Conservation (phyloP, 2,113 vertebrate species). For the Elephantulus edwardii region DNA sequence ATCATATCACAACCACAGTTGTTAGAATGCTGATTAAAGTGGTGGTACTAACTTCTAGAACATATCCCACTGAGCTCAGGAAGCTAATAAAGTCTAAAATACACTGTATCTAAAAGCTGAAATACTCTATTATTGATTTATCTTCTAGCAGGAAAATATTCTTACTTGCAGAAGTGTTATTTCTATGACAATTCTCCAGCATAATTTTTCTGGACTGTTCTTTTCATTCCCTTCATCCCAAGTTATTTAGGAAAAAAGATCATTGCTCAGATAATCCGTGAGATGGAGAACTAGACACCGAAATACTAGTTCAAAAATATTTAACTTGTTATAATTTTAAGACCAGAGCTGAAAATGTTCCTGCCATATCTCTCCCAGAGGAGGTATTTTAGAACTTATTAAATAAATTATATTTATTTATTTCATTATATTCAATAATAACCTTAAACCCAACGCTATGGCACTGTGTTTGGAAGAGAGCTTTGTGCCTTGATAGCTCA, state of each 20-base stretch:
- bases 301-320: neutral
- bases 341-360: conserved; percentile 43
- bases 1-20: neutral
- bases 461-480: neutral
- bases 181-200: conserved; percentile 1
- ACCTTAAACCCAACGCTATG: conserved; percentile 26
- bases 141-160: conserved; percentile 20
- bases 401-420: conserved; percentile 51
- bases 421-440: neutral
- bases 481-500: conserved; percentile 21
- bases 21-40: neutral
- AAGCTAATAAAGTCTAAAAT: conserved; percentile 1
- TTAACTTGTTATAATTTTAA: conserved; percentile 38
- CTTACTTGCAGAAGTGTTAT: conserved; percentile 28
- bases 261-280: neutral
- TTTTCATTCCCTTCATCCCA: conserved; percentile 57
- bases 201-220: conserved; percentile 19
- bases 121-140: neutral
- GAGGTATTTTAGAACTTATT: conserved; percentile 60
- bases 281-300: neutral
- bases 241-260: conserved; percentile 37
- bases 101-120: neutral
- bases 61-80: neutral
- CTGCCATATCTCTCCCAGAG: conserved; percentile 34
- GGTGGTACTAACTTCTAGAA: neutral